These are phyloP conservation scores for Formica exsecta DNA, from an alignment of 1,140 invertebrate genomes.

Conservation along the genomic window DNA sequence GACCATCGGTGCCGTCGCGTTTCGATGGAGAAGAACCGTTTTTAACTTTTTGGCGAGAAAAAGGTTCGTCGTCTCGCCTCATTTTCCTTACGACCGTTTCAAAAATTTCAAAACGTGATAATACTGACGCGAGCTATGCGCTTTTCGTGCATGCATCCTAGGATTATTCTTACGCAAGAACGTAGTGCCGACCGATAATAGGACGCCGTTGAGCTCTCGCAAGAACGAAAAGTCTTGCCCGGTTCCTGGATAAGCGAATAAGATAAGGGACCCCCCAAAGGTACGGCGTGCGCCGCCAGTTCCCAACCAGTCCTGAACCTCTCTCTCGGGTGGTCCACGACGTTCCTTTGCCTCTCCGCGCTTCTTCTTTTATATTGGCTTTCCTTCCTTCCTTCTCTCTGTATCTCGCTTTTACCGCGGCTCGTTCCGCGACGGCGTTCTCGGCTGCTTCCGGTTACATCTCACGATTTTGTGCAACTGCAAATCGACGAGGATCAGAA, in stretches of 20 bases:
- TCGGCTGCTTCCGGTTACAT: slow-evolving; percentile 36
- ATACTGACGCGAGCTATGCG: background rate
- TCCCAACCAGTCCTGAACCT: slow-evolving; percentile 82
- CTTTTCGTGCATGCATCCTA: background rate
- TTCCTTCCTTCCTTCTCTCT: slow-evolving; percentile 17
- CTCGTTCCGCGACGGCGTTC: slow-evolving; percentile 15
- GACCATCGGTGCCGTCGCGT: background rate
- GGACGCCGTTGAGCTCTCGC: slow-evolving; percentile 75
- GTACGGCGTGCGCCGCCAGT: slow-evolving; percentile 83
- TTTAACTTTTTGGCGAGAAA: background rate
- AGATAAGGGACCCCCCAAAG: slow-evolving; percentile 86
- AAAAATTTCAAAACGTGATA: background rate
- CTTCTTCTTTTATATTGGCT: slow-evolving; percentile 70
- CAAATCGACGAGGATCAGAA: slow-evolving; percentile 19
- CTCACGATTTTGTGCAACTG: slow-evolving; percentile 10
- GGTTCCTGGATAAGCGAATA: slow-evolving; percentile 76
- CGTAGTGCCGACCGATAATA: slow-evolving; percentile 79
- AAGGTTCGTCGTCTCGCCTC: background rate
- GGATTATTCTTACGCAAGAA: slow-evolving; percentile 42
- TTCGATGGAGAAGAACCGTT: background rate
- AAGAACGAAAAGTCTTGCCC: slow-evolving; percentile 76
- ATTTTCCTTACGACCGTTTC: background rate
- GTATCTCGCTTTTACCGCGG: slow-evolving; percentile 16
- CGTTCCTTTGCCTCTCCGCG: slow-evolving; percentile 73
- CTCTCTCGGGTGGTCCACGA: slow-evolving; percentile 86